These are phyloP conservation scores for Stenolophus ochropezus DNA, from an alignment of 2,888 invertebrate genomes.

Conservation along the genomic window DNA sequence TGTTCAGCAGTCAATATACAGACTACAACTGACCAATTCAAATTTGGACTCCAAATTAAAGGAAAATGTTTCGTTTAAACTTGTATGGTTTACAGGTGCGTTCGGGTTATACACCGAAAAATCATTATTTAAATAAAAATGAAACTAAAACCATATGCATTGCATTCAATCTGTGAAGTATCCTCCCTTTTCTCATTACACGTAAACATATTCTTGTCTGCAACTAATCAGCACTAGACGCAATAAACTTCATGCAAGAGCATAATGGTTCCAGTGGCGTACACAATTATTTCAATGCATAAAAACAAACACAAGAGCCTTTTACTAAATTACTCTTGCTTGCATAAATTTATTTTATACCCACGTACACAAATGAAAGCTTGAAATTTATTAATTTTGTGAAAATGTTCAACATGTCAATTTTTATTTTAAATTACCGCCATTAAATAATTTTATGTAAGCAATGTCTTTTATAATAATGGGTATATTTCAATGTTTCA, in stretches of 20 bases:
- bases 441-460: no score
- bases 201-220: conserved; percentile 24
- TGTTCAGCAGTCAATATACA: no score
- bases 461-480: background rate
- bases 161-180: no score
- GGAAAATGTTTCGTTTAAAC: no score
- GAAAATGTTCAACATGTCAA: background rate
- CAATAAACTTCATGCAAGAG: conserved; percentile 29
- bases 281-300: background rate
- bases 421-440: background rate
- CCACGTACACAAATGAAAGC: background rate
- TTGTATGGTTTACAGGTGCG: no score
- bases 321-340: background rate
- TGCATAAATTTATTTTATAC: background rate
- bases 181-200: conserved; percentile 20
- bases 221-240: conserved; percentile 30
- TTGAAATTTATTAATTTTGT: background rate
- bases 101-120: no score
- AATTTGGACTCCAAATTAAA: no score
- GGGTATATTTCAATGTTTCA: background rate
- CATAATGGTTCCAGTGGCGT: conserved; percentile 37
- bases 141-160: no score
- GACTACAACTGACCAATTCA: no score
- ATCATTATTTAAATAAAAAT: no score
- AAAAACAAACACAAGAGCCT: background rate